A percentile compares a stretch with the other conserved stretches of the same genome.
Evolutionary conservation across 2,888 invertebrate genomes (phyloP).

Genomic region (Lottia gigantea): DNA sequence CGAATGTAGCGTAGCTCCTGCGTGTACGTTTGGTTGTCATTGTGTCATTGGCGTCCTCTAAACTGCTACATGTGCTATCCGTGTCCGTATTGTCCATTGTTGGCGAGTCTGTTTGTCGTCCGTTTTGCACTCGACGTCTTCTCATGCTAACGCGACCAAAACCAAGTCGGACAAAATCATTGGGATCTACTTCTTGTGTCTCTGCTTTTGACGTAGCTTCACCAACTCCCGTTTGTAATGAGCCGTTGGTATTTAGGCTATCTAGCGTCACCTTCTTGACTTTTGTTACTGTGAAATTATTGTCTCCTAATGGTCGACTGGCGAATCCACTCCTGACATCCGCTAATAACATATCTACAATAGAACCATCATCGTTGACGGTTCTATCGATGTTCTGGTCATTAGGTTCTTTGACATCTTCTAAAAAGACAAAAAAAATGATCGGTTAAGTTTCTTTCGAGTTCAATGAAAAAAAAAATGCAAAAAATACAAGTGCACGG

Average conservation of each 20-base stretch:
- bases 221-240: background rate
- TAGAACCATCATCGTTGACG: conserved; percentile 45
- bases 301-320: conserved; percentile 50
- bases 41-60: conserved; percentile 29
- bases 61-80: conserved; percentile 38
- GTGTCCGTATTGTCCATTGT: conserved; percentile 33
- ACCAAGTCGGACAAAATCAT: conserved; percentile 44
- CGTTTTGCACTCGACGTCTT: conserved; percentile 19
- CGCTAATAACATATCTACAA: conserved; percentile 62
- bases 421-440: conserved; percentile 20
- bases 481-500: too few relatives aligned
- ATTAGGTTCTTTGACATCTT: conserved; percentile 31
- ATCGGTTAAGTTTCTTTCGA: too few relatives aligned
- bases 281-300: conserved; percentile 57
- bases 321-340: conserved; percentile 62
- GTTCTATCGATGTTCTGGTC: conserved; percentile 36
- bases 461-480: too few relatives aligned
- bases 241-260: background rate
- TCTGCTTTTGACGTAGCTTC: background rate
- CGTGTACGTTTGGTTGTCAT: conserved; percentile 34
- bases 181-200: conserved; percentile 22
- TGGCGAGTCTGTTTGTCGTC: conserved; percentile 12
- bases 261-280: conserved; percentile 55
- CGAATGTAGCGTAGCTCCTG: conserved; percentile 43
- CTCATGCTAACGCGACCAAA: conserved; percentile 45